Evolutionary conservation across 2,113 vertebrate genomes (phyloP).

Genomic region (Urocynchramus pylzowi): DNA sequence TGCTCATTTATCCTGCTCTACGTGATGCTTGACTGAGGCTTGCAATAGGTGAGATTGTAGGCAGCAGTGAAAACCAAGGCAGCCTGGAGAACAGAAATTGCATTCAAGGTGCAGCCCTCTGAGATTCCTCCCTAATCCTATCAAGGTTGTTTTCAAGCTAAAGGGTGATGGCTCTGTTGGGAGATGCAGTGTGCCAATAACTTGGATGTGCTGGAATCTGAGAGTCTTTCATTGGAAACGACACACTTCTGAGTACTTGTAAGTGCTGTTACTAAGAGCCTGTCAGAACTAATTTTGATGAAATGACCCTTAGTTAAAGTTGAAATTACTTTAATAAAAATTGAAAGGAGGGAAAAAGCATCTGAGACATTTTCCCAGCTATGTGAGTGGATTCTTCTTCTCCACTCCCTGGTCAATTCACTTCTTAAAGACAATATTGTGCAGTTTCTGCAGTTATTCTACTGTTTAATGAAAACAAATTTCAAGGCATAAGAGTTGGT

Average conservation of each 20-base stretch:
- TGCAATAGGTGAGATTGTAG: too few species aligned
- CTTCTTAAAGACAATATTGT: not conserved
- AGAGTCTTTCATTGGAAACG: not conserved
- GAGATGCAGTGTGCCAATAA: not conserved
- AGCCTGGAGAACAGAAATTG: not conserved
- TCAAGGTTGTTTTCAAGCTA: accelerated
- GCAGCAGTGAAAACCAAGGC: not conserved
- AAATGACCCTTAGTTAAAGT: not conserved
- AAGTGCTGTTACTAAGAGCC: not conserved
- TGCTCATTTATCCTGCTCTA: not conserved
- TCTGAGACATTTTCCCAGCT: not conserved
- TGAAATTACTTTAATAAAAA: not conserved
- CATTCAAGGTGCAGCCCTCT: not conserved
- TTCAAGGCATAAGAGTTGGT: not conserved
- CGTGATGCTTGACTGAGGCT: not conserved
- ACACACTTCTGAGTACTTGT: not conserved
- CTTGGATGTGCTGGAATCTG: not conserved
- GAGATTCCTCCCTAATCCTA: not conserved
- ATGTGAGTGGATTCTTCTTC: not conserved
- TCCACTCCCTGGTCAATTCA: not conserved
- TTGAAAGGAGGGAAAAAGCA: not conserved
- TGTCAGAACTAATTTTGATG: not conserved
- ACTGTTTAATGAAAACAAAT: not conserved
- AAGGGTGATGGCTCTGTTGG: not conserved
- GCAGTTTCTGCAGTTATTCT: not conserved